Evolutionary conservation across 2,888 invertebrate species (phyloP), one percentile per base, ranked within the genome.

Genomic region (Odontocerum albicorne): DNA sequence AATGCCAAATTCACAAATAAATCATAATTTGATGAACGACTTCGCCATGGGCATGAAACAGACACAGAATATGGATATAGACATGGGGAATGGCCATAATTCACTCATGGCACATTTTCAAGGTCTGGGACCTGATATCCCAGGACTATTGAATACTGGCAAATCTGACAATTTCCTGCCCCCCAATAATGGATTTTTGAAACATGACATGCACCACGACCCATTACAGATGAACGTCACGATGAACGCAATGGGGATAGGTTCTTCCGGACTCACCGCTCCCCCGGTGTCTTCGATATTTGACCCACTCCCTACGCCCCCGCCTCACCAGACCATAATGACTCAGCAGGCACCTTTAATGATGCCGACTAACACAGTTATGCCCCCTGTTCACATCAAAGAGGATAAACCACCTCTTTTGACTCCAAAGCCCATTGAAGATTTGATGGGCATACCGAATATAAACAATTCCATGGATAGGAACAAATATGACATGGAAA

Each of bases 351-450:
- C 73, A 12, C 73, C 72, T 59, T 70, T 70, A 59, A 68, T 63
- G 58, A 64, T 70, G 61, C 52, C 46, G 64, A 63, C 44, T 64
- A 65, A 16, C 66, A 35, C 36, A 6, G 33, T 70, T 4, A 65
- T 65, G 17, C 51, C 63, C 68, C 67, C 71, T 70, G 72, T 79
- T n/a, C 67, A 72, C 1, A 81, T 81, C 61, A 83, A 82, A 63
- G 84, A 82, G 58, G 82, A 87, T 43, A 74, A 74, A n/a, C 77
- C 80, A 10, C 77, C 80, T 0, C 64, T 86, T 46, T 76, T 86
- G 6, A 85, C 85, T 60, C 83, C 83, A 21, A 88, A 87, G 69
- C 83, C 84, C 49, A 83, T 85, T 62, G 84, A 85, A 66, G 79
- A 82, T 64, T 71, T 85, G 49, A 84, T 82, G 72, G 74, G 70